phyloP scores from a whole-genome alignment of 2,888 invertebrate species.

The Beris morrisii region DNA sequence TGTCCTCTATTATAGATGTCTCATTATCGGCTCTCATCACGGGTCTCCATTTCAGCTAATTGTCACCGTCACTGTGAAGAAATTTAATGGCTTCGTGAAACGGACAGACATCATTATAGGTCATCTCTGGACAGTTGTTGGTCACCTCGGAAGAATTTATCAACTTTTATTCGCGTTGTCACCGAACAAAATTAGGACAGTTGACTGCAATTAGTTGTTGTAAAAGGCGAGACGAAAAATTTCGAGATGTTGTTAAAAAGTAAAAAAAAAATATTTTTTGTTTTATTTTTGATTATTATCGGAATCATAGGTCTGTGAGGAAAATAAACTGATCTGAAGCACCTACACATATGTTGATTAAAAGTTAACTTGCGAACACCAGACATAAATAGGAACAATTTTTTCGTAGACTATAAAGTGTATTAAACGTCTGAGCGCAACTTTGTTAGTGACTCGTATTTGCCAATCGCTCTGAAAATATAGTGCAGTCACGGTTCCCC shows the following conservation, averaged over 20 bases:
- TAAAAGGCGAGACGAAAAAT: slow-evolving; percentile 13
- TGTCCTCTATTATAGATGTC: not conserved
- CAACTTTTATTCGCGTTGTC: slow-evolving; percentile 2
- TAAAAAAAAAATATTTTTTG: slow-evolving; percentile 2
- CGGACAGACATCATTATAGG: slow-evolving; percentile 1
- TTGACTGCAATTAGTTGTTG: slow-evolving; percentile 16
- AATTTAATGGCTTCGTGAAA: too few species aligned
- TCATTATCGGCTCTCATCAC: slow-evolving; percentile 21
- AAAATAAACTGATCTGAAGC: too few species aligned
- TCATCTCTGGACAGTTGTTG: slow-evolving; percentile 3
- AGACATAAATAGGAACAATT: too few species aligned
- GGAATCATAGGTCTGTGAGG: too few species aligned
- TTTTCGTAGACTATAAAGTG: too few species aligned
- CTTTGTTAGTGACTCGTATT: too few species aligned
- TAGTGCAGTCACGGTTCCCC: too few species aligned
- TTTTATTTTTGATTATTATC: too few species aligned
- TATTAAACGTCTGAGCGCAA: too few species aligned
- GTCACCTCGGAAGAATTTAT: slow-evolving; percentile 12
- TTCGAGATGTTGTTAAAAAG: not conserved
- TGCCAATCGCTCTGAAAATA: too few species aligned
- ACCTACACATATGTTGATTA: too few species aligned
- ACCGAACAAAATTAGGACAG: slow-evolving; percentile 3
- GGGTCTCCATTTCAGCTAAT: slow-evolving; percentile 11
- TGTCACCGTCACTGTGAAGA: not conserved
- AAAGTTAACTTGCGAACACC: too few species aligned